A percentile compares a stretch with the other conserved stretches of the same genome.
Evolutionary conservation across 2,113 vertebrate species (phyloP).

Genomic region (Tichodroma muraria): DNA sequence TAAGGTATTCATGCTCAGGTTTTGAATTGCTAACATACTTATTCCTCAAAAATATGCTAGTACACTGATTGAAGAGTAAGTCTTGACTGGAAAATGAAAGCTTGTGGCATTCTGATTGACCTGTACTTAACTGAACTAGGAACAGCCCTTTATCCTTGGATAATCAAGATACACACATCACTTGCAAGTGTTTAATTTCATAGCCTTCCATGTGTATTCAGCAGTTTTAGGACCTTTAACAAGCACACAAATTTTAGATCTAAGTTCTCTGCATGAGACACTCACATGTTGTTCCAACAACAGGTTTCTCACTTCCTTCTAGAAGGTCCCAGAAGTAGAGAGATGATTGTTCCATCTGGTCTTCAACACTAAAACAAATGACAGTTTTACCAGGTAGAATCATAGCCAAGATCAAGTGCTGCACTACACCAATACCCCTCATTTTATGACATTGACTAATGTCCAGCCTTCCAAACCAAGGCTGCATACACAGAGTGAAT

Average conservation of each 20-base stretch:
- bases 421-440: neutral
- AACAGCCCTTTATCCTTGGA: neutral
- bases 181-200: neutral
- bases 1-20: neutral
- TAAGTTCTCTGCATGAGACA: neutral
- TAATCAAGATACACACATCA: neutral
- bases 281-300: slow-evolving; percentile 93
- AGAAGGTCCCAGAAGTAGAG: slow-evolving; percentile 86
- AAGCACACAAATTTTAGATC: neutral
- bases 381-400: neutral
- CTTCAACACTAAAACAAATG: slow-evolving; percentile 71
- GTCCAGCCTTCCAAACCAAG: neutral
- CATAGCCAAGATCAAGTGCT: neutral
- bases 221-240: neutral
- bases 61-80: neutral
- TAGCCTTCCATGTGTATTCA: neutral
- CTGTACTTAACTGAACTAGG: neutral
- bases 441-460: neutral
- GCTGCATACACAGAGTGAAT: neutral
- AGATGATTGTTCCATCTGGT: slow-evolving; percentile 88
- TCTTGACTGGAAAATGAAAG: neutral
- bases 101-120: neutral
- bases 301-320: slow-evolving; percentile 87
- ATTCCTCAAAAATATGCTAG: neutral
- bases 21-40: neutral